Conservation (phyloP, 2,113 vertebrate species). For the Scartelaos histophorus region DNA sequence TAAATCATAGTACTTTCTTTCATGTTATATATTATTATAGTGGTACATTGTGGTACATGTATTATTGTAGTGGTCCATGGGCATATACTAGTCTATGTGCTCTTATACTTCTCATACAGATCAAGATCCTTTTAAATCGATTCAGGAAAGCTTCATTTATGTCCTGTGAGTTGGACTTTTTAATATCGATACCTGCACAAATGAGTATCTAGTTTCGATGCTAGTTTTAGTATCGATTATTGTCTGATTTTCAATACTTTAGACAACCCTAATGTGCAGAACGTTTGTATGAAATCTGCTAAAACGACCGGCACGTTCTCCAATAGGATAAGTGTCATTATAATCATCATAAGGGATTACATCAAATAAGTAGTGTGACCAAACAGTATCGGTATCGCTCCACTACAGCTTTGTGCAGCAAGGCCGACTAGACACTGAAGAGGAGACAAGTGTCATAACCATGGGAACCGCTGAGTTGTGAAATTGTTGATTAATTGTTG, state of each 20-base stretch:
- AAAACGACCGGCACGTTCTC: conserved; percentile 28
- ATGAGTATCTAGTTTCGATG: no score
- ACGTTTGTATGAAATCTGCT: conserved; percentile 10
- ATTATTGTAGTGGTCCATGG: no score
- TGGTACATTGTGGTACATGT: no score
- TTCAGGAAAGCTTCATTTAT: no score
- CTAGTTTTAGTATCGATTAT: no score
- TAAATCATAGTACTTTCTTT: no score
- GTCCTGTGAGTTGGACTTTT: no score
- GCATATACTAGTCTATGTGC: no score
- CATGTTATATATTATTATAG: no score
- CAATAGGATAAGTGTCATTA: conserved; percentile 36
- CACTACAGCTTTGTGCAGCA: neutral
- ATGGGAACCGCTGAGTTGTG: neutral
- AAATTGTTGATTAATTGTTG: neutral
- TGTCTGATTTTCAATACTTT: neutral
- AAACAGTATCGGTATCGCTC: conserved; percentile 32
- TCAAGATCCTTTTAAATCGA: no score
- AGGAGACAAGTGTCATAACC: neutral
- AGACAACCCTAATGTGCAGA: neutral
- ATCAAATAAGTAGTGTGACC: conserved; percentile 7
- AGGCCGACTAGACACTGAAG: neutral
- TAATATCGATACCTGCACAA: no score
- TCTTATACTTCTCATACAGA: no score
- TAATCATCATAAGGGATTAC: conserved; percentile 8